Evolutionary conservation across 2,797 vertebrate species (phyloP), one percentile per base, ranked within the genome.

Genomic region (Craterocephalus amniculus): DNA sequence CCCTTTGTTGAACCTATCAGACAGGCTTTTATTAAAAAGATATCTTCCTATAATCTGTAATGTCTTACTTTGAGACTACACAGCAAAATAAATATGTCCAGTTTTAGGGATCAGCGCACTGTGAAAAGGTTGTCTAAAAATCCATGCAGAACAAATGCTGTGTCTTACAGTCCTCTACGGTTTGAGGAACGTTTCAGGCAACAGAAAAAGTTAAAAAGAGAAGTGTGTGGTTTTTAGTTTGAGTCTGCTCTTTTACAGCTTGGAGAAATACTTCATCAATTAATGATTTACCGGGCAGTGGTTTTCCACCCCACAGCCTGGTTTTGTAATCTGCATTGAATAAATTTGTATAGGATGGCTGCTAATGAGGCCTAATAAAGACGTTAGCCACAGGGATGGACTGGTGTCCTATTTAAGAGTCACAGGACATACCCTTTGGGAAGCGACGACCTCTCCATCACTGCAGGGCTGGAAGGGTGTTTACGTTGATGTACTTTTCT

Each of bases 351-450:
- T 85, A 90, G 88, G 88, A 87, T 80, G 85, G 76, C 70, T 67
- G 74, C 87, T 94, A 94, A 93, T 92, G 90, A 93, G 89, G 79
- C 62, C 76, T 82, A 87, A 90, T 88, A 78, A 91, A 88, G 89
- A 84, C 18, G 72, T 79, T 85, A 60, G 88, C 88, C 80, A 85
- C 24, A 60, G 89, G 88, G 86, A 84, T 64, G 83, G 78, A 85
- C 85, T 64, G 38, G 68, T 76, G 76, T 82, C 89, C 89, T 89
- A 88, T 78, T 91, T 91, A 84, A 79, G 70, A 87, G 83, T 82
- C 82, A 83, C 62, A 58, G 71, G 65, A 83, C 74, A 49, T 60
- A 72, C 78, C 89, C 83, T 83, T 49, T 67, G 87, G 89, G 88
- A 72, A 74, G 66, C 63, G 63, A 73, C 84, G 88, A 90, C 87